These are phyloP conservation scores for Agelas oroides DNA, from an alignment of 37 sponge, comb jelly and placozoan species.

Conservation along the genomic window DNA sequence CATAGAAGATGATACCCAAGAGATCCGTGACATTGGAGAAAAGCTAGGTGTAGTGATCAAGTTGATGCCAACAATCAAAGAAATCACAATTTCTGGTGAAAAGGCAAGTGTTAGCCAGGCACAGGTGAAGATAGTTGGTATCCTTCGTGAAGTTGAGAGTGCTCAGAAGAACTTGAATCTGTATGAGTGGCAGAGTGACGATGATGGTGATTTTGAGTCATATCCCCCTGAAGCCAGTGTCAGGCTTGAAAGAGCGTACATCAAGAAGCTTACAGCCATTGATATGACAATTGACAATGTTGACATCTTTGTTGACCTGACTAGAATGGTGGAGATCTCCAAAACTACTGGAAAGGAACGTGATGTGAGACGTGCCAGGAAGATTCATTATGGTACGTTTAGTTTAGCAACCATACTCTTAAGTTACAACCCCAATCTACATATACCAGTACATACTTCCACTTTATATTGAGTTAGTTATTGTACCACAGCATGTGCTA, in stretches of 20 bases:
- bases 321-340: conserved; percentile 21
- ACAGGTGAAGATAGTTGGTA: neutral
- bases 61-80: neutral
- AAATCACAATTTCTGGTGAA: conserved; percentile 38
- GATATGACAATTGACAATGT: conserved; percentile 19
- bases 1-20: conserved; percentile 7
- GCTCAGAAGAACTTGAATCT: neutral
- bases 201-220: conserved; percentile 19
- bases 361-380: conserved; percentile 1
- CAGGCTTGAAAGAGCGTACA: conserved; percentile 38
- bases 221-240: conserved; percentile 3
- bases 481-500: too few relatives aligned
- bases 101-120: conserved; percentile 6
- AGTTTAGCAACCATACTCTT: neutral
- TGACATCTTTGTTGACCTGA: conserved; percentile 2
- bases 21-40: neutral
- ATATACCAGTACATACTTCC: too few relatives aligned
- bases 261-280: conserved; percentile 5
- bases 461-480: too few relatives aligned
- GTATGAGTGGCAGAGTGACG: conserved; percentile 24
- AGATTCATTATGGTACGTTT: neutral
- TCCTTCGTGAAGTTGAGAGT: neutral
- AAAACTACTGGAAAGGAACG: conserved; percentile 15
- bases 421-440: neutral
- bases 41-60: conserved; percentile 18